phyloP scores from a whole-genome alignment of 1,140 invertebrate species.

The Trachymyrmex cornetzi region DNA sequence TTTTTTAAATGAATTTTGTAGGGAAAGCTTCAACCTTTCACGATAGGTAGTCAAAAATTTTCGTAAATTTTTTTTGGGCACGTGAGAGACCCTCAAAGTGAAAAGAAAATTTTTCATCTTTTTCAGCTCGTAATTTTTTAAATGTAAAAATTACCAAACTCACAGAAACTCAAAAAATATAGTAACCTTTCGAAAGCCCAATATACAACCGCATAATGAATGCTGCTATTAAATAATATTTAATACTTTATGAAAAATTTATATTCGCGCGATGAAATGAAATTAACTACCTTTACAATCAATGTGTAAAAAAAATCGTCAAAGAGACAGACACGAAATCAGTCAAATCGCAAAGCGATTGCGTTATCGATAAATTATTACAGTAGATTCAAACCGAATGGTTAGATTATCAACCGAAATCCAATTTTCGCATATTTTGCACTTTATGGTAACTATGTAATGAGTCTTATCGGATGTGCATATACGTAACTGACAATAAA shows the following conservation, averaged over 20 bases:
- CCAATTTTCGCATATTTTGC: slow-evolving; percentile 33
- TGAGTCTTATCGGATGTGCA: slow-evolving; percentile 6
- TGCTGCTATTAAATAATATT: slow-evolving; percentile 17
- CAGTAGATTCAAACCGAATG: background rate
- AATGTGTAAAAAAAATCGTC: background rate
- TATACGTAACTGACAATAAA: slow-evolving; percentile 18
- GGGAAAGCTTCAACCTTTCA: too few species aligned
- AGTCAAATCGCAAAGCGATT: background rate
- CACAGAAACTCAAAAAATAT: too few species aligned
- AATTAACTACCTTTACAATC: slow-evolving; percentile 26
- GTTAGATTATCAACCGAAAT: slow-evolving; percentile 8
- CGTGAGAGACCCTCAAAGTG: too few species aligned
- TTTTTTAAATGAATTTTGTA: too few species aligned
- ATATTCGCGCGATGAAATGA: background rate
- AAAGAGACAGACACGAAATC: background rate
- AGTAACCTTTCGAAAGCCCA: too few species aligned
- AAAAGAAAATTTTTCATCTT: too few species aligned
- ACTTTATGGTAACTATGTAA: slow-evolving; percentile 15
- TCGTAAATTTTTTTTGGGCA: too few species aligned
- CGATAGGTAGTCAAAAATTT: too few species aligned
- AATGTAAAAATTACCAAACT: too few species aligned
- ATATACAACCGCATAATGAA: slow-evolving; percentile 20
- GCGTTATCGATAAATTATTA: background rate
- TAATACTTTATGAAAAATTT: background rate
- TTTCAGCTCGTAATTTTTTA: too few species aligned